phyloP scores from a whole-genome alignment of 2,797 vertebrate genomes.

The Notoglanidium macrostoma region DNA sequence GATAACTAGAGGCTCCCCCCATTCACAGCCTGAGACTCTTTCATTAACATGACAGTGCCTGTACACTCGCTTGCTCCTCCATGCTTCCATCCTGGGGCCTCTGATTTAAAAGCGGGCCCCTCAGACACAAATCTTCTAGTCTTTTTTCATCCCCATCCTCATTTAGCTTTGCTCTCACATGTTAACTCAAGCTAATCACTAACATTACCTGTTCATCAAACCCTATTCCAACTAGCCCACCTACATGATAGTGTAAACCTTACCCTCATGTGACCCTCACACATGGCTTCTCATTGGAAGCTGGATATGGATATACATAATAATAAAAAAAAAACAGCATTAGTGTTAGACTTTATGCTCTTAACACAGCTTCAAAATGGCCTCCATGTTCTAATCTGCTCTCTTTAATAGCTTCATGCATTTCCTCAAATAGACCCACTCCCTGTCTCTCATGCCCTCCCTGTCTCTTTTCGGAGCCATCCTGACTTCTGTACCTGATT shows the following conservation, averaged over 20 bases:
- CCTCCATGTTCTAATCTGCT: slow-evolving; percentile 62
- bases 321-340: slow-evolving; percentile 31
- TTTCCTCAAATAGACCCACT: slow-evolving; percentile 58
- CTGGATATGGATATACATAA: slow-evolving; percentile 32
- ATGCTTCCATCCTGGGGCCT: slow-evolving; percentile 71
- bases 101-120: slow-evolving; percentile 79
- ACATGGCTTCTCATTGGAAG: slow-evolving; percentile 48
- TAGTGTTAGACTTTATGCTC: slow-evolving; percentile 50
- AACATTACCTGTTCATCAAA: slow-evolving; percentile 71
- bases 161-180: slow-evolving; percentile 64
- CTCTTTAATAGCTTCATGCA: slow-evolving; percentile 62
- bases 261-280: slow-evolving; percentile 64
- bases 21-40: slow-evolving; percentile 77
- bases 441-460: slow-evolving; percentile 39
- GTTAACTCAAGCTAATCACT: slow-evolving; percentile 70
- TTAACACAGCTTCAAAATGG: slow-evolving; percentile 62
- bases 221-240: slow-evolving; percentile 64
- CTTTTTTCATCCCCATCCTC: slow-evolving; percentile 71
- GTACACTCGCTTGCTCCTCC: slow-evolving; percentile 63
- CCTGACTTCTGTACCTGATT: slow-evolving; percentile 62
- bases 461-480: slow-evolving; percentile 55
- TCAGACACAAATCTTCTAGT: slow-evolving; percentile 68
- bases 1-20: slow-evolving; percentile 76
- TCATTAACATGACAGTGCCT: slow-evolving; percentile 81
- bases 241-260: slow-evolving; percentile 68